A percentile compares a stretch with the other conserved stretches of the same genome.
These are phyloP conservation scores for Pipa parva DNA, from an alignment of 2,113 vertebrate species.

Conservation along the genomic window DNA sequence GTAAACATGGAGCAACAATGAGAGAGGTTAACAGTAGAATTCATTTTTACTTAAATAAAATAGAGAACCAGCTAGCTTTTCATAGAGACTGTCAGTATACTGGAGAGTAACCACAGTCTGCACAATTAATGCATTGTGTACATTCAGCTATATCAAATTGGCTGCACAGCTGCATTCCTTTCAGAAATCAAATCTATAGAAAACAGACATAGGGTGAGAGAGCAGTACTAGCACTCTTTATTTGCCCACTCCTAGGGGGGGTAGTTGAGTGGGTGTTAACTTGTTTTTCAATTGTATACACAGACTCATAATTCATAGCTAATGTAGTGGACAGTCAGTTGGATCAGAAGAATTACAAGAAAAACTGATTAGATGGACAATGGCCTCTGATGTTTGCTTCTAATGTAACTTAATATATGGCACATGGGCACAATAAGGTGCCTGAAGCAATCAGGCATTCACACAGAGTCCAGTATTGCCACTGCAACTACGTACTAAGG, in stretches of 20 bases:
- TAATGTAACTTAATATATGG: not conserved
- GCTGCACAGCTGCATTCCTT: not conserved
- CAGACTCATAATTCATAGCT: not conserved
- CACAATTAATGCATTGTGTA: not conserved
- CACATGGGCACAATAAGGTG: not conserved
- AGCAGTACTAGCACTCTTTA: not conserved
- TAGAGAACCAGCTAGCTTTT: too few species aligned
- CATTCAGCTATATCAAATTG: not conserved
- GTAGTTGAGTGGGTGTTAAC: not conserved
- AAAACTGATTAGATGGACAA: not conserved
- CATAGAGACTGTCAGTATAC: not conserved
- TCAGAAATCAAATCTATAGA: not conserved
- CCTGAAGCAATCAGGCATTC: too few species aligned
- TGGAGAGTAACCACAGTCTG: not conserved
- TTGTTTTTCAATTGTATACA: not conserved
- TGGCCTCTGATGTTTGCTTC: slow-evolving; percentile 1
- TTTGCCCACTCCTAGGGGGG: not conserved
- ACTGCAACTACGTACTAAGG: too few species aligned
- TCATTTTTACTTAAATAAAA: too few species aligned
- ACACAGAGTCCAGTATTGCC: too few species aligned
- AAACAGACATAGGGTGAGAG: not conserved
- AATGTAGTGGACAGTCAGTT: not conserved
- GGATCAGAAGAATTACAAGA: not conserved
- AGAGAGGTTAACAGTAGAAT: too few species aligned
- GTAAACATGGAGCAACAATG: too few species aligned